Percentiles rank a stretch among this genome's conserved stretches.
Evolutionary conservation across 2,888 invertebrate species (phyloP).

Genomic region (Hemithea aestivaria): DNA sequence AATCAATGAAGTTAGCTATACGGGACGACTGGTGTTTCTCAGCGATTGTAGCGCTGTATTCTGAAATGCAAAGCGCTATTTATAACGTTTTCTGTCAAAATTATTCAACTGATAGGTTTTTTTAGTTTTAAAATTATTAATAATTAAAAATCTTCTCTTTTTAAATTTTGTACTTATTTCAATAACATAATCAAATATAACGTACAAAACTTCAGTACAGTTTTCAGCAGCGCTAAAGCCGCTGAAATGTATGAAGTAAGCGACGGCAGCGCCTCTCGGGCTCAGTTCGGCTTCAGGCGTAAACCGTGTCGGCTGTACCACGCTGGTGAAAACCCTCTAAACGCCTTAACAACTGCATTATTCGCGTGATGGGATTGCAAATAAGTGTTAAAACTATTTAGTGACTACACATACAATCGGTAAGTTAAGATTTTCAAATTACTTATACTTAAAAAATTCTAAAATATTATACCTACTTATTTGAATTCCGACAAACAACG

Average conservation of each 20-base stretch:
- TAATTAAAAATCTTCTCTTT: too few relatives aligned
- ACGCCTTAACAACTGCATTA: constrained; percentile 26
- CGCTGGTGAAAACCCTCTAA: constrained; percentile 11
- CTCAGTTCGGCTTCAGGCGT: constrained; percentile 40
- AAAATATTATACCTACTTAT: too few relatives aligned
- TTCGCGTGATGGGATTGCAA: constrained; percentile 46
- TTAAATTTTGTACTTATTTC: too few relatives aligned
- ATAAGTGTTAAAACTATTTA: constrained; percentile 38
- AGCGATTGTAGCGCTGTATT: constrained; percentile 48
- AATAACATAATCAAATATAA: too few relatives aligned
- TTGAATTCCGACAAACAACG: too few relatives aligned
- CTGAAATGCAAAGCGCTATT: neutral
- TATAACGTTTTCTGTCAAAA: too few relatives aligned
- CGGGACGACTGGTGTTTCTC: constrained; percentile 22
- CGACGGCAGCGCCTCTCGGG: constrained; percentile 47
- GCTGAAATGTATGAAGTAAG: constrained; percentile 30
- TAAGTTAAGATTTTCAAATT: constrained; percentile 27
- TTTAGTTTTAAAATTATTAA: too few relatives aligned
- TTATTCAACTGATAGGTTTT: too few relatives aligned
- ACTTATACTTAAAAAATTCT: too few relatives aligned
- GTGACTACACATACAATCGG: constrained; percentile 35
- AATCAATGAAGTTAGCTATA: constrained; percentile 68
- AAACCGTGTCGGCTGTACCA: constrained; percentile 35
- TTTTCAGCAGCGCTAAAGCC: constrained; percentile 27
- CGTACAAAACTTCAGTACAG: too few relatives aligned